Base-by-base conservation (phyloP, 2,113 vertebrate genomes). In the Osmerus eperlanus region DNA sequence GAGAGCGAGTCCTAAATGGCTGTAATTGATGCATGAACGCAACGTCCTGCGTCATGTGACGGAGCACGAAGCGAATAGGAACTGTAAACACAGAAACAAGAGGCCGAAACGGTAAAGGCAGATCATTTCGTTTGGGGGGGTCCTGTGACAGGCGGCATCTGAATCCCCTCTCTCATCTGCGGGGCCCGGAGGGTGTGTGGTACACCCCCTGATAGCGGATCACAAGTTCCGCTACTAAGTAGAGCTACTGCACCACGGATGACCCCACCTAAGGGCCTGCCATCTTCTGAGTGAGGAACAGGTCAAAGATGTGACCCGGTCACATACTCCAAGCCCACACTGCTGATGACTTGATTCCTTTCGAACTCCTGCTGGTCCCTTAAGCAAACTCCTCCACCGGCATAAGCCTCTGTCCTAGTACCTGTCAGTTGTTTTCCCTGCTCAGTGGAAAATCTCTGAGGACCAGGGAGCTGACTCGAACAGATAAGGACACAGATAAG, bases 81-180 rank as follows among this genome's bases (percentile, higher is more conserved):
- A 56, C 21, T 61, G 25, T 53, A 7, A 4, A 68, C 54, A 65
- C 19, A 53, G 9, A 71, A 8, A 67, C 67, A 63, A 79, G 67
- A 70, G 29, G 76, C 70, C 64, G 56, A n/a, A 74, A 68, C 63
- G 76, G 54, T 28, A 47, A 55, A 29, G 73, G 67, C 36, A 9
- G 72, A 75, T 86, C 77, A 87, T 88, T 76, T 85, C 78, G 85
- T 86, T 75, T 70, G 59, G 51, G 68, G 74, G 41, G 41, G 41
- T 85, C 84, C 77, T 86, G 87, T 89, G 91, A 90, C 67, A 67
- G 23, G 65, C 61, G 65, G n/a, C n/a, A n/a, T 36, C 51, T 62
- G 21, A 63, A 73, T 55, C 60, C 62, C 28, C 25, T n/a, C 65
- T 41, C 58, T 56, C 21, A 55, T 36, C 65, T 13, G 62, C 3